Evolutionary conservation across 2,113 vertebrate genomes (phyloP), one percentile per base, ranked within the genome.

Genomic region (Atherinomorus stipes): DNA sequence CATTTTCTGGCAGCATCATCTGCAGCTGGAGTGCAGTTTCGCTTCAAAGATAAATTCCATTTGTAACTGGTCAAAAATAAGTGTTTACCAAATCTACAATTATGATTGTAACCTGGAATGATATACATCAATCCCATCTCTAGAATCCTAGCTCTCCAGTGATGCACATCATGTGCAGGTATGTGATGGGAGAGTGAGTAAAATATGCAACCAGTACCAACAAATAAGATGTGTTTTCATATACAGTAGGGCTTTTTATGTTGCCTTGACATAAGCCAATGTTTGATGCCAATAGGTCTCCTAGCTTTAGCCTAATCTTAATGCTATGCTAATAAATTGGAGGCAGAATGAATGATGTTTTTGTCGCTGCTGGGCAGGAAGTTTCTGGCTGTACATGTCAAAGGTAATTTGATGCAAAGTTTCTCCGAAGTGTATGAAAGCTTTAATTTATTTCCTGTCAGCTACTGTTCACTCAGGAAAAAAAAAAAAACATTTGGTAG

Each of bases 381-480:
- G 47, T 60, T 40, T 61, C 22, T 10, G n/a, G 12, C 58, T 26
- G 38, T 40, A 10, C 44, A 56, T 44, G 38, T 58, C 51, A 49
- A 54, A 58, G 18, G 31, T 26, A 12, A 72, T 64, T 68, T 28
- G 44, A 76, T 37, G 12, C 21, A 26, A 54, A 71, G 49, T 47
- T 74, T 50, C 54, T 34, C 22, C n/a, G 23, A 22, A 18, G 11
- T 42, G 67, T 47, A n/a, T 8, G 11, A 78, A 71, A 64, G n/a
- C 51, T 16, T 28, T 60, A 37, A 81, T 76, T 60, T 62, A 28
- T 34, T 59, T 64, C 9, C 50, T 67, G 52, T 64, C 54, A 65
- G 18, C 38, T 59, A 45, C 16, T 4, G 60, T 52, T 50, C 11
- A 45, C 19, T 59, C 54, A 34, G 26, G 0, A 54, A 67, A 77